Percentiles rank a stretch among this genome's conserved stretches.
phyloP scores from a whole-genome alignment of 2,113 vertebrate genomes.

The Protomyctophum bolini region DNA sequence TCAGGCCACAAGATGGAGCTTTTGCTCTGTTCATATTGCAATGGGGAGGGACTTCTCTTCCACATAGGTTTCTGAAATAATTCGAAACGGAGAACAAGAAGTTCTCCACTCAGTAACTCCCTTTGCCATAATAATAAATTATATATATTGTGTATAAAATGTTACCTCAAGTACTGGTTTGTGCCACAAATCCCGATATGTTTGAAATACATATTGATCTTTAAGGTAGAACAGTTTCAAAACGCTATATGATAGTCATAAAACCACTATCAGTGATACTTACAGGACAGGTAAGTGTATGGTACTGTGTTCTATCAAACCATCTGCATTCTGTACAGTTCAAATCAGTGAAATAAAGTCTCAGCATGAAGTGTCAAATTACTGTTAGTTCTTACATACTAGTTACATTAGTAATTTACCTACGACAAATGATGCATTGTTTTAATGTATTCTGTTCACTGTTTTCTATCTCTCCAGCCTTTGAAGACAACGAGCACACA shows the following conservation, averaged over 20 bases:
- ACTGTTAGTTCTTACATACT: background rate
- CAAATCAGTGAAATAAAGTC: background rate
- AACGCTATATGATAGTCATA: background rate
- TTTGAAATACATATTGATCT: too few species aligned
- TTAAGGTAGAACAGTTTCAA: too few species aligned
- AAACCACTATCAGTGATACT: background rate
- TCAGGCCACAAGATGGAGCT: conserved; percentile 79
- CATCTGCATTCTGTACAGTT: background rate
- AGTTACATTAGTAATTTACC: background rate
- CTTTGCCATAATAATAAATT: background rate
- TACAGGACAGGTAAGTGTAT: background rate
- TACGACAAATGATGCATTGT: background rate
- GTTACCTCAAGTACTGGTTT: too few species aligned
- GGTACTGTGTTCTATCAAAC: background rate
- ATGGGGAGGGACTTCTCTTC: background rate
- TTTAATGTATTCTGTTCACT: background rate
- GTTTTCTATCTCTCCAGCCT: conserved; percentile 1
- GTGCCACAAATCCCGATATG: too few species aligned
- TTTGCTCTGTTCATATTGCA: conserved; percentile 70
- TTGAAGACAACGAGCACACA: background rate
- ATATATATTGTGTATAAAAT: background rate
- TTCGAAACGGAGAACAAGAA: conserved; percentile 13
- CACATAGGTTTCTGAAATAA: conserved; percentile 8
- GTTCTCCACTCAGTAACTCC: background rate
- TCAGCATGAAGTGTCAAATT: background rate